Evolutionary conservation across 2,888 invertebrate species (phyloP), one percentile per base, ranked within the genome.

Genomic region (Eilema depressum): DNA sequence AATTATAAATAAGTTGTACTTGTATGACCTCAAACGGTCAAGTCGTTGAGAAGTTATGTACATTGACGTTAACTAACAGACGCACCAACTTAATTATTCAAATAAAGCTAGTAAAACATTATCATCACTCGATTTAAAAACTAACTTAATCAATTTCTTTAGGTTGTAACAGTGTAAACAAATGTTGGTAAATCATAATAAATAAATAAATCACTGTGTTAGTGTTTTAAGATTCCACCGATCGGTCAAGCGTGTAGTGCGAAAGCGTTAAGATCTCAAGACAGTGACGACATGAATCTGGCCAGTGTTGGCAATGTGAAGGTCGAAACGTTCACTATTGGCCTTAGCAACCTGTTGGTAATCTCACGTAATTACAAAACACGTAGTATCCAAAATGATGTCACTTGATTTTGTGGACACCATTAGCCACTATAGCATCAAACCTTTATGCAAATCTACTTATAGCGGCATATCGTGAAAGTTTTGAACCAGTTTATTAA

Each of bases 261-360:
- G 85, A 85, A 81, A 86, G 85, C 83, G 84, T 83, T 72, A 23
- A 56, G 26, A 56, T 26, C 88, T 83, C 72, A 23, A 56, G 56
- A 62, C 30, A 89, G 88, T 89, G 89, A 91, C 88, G 89, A 84
- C 78, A 79, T 84, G 82, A 80, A 87, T 86, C 83, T 88, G 85
- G 82, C 84, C 85, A 84, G 79, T 79, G 74, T 77, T 80, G 83
- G 84, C 93, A 93, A 92, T 91, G 92, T 92, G 91, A 93, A 94
- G 93, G 94, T 86, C 90, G 86, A 81, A 79, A 86, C 90, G 83
- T 89, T 91, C 91, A 89, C 91, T 86, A 86, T 83, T 85, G 89
- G 83, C 90, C 89, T 91, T 81, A 84, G 72, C 79, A 77, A 79
- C 79, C 68, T 70, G 74, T 75, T 63, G 69, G 78, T 80, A 81